phyloP scores from a whole-genome alignment of 2,797 vertebrate genomes.

The Hippoglossus hippoglossus region DNA sequence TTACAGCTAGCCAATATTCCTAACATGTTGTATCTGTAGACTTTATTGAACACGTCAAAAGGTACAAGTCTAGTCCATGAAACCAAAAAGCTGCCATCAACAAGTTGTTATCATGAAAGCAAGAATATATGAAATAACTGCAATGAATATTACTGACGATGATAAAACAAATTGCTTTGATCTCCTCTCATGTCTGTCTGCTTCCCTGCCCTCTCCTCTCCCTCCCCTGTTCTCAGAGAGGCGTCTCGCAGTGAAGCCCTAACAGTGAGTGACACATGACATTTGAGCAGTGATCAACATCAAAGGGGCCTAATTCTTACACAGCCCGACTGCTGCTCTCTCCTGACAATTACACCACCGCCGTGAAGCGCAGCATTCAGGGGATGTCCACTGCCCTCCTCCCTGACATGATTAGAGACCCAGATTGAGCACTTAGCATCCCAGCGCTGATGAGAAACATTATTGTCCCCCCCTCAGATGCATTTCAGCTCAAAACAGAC shows the following conservation, averaged over 20 bases:
- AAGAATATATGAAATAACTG: not conserved
- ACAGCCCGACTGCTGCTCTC: conserved; percentile 13
- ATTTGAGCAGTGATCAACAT: conserved; percentile 56
- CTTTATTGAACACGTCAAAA: no score
- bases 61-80: no score
- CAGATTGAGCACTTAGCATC: conserved; percentile 37
- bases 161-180: not conserved
- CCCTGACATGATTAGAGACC: conserved; percentile 30
- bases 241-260: conserved; percentile 31
- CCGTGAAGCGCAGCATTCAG: conserved; percentile 33
- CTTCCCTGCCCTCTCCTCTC: not conserved
- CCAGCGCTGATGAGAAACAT: conserved; percentile 21
- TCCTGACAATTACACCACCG: conserved; percentile 41
- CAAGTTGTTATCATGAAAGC: no score
- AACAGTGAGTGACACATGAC: conserved; percentile 54
- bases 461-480: conserved; percentile 40
- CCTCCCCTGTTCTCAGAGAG: conserved; percentile 11
- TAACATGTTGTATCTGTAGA: no score
- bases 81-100: no score
- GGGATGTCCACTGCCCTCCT: conserved; percentile 1
- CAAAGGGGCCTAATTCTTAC: conserved; percentile 44
- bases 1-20: no score
- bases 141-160: not conserved
- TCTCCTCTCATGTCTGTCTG: not conserved
- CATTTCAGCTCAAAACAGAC: conserved; percentile 38